A percentile compares a stretch with the other conserved stretches of the same genome.
These are phyloP conservation scores for Phymanthus crucifer DNA, from an alignment of 92 coral and sea anemone species.

Conservation along the genomic window DNA sequence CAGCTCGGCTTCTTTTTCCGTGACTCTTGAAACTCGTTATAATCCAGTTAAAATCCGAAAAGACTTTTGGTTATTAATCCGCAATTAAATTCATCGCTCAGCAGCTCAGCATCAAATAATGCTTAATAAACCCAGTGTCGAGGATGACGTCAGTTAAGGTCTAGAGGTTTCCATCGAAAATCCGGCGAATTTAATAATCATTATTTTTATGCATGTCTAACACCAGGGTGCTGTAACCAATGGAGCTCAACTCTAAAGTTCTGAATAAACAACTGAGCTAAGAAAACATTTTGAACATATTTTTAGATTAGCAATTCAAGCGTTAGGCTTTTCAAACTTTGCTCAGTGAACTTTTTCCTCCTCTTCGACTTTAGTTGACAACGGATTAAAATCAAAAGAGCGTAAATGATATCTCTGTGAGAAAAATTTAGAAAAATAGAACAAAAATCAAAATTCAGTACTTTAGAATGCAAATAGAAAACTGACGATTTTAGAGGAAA, in stretches of 20 bases:
- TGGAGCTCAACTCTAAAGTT: neutral
- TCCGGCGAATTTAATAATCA: neutral
- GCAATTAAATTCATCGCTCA: neutral
- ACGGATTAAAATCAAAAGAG: too few species aligned
- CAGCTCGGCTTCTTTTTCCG: neutral
- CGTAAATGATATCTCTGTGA: too few species aligned
- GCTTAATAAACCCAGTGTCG: neutral
- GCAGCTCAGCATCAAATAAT: neutral
- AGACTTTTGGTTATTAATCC: neutral
- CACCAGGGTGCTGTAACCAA: neutral
- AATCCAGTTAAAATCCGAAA: neutral
- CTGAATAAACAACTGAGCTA: neutral
- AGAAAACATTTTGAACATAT: neutral
- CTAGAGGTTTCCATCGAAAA: conserved; percentile 1
- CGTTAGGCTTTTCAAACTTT: too few species aligned
- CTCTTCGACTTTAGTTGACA: too few species aligned
- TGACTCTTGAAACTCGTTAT: neutral
- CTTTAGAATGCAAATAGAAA: too few species aligned
- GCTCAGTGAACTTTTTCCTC: too few species aligned
- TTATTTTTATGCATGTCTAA: neutral
- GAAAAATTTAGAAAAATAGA: too few species aligned
- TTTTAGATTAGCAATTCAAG: neutral
- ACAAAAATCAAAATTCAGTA: too few species aligned
- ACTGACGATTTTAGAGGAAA: too few species aligned
- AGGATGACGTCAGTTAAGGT: neutral